Evolutionary conservation across 1,140 invertebrate genomes (phyloP), one percentile per base, ranked within the genome.

Genomic region (Melanaphis sacchari): DNA sequence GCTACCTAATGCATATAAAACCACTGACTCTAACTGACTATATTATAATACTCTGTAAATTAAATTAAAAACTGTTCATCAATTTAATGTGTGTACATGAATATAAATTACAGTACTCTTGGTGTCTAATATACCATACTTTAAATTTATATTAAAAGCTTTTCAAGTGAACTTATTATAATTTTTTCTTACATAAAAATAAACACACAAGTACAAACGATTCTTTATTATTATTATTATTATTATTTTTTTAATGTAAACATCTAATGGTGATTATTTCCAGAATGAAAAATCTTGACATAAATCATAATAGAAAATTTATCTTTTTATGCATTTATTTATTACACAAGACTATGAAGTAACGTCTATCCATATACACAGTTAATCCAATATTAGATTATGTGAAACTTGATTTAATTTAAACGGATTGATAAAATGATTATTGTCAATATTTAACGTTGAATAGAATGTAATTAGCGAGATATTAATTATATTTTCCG

Each of bases 111-210:
- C 40, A 82, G n/a, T 82, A 40, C 59, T 76, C n/a, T 76, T 76
- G 59, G 59, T 84, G 22, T 84, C 40, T 41, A 85, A 85, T 43
- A 24, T 40, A 85, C 40, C 26, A 15, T 85, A 84, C 38, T 84
- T 40, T 40, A 24, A 26, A 41, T 84, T 84, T 40, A 38, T 4
- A 40, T 84, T 40, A 84, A 41, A 84, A 15, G 40, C 22, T 84
- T 84, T 84, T 38, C 82, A 40, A 40, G 38, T 40, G 82, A 84
- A 24, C 26, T 40, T 41, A 76, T 76, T 76, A 76, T 76, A 76
- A 76, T 76, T 76, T 76, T n/a, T 76, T 76, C 59, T 76, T 76
- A 76, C 59, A 76, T n/a, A 66, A 76, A 76, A 76, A 76, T 76
- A 76, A 76, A 36, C n/a, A 76, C 59, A 76, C 59, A 76, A n/a